phyloP scores from a whole-genome alignment of 2,888 invertebrate species.

The Idaea aversata region DNA sequence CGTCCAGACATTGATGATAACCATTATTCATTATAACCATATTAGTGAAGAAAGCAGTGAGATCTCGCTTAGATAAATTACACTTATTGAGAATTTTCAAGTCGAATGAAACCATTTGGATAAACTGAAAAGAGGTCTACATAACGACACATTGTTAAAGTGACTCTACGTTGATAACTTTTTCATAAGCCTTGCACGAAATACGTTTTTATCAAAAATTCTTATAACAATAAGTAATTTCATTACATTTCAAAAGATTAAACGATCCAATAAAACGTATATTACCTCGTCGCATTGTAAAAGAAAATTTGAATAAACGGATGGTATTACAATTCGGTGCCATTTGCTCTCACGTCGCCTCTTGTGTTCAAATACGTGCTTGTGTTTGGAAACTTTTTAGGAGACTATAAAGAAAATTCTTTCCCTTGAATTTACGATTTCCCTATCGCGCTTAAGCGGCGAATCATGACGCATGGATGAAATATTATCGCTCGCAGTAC shows the following conservation, averaged over 20 bases:
- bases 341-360: slow-evolving; percentile 60
- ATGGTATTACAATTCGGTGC: slow-evolving; percentile 67
- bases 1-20: too few species aligned
- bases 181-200: slow-evolving; percentile 13
- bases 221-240: slow-evolving; percentile 48
- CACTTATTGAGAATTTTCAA: too few species aligned
- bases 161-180: not conserved
- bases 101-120: not conserved
- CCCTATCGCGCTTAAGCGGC: slow-evolving; percentile 72
- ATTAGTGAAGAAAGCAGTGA: too few species aligned
- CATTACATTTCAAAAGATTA: slow-evolving; percentile 59
- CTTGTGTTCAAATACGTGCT: slow-evolving; percentile 60
- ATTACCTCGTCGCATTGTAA: slow-evolving; percentile 65
- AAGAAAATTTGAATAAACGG: slow-evolving; percentile 66
- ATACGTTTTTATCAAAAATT: slow-evolving; percentile 31
- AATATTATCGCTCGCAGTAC: slow-evolving; percentile 62
- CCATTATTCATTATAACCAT: too few species aligned
- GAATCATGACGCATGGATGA: slow-evolving; percentile 69
- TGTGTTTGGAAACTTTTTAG: slow-evolving; percentile 65
- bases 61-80: too few species aligned
- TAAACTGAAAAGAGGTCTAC: not conserved
- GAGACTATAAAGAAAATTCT: slow-evolving; percentile 72
- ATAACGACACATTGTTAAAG: not conserved
- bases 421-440: slow-evolving; percentile 72
- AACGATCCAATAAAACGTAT: slow-evolving; percentile 68